These are phyloP conservation scores for Calameuta idolon DNA, from an alignment of 2,888 invertebrate genomes.

Conservation along the genomic window DNA sequence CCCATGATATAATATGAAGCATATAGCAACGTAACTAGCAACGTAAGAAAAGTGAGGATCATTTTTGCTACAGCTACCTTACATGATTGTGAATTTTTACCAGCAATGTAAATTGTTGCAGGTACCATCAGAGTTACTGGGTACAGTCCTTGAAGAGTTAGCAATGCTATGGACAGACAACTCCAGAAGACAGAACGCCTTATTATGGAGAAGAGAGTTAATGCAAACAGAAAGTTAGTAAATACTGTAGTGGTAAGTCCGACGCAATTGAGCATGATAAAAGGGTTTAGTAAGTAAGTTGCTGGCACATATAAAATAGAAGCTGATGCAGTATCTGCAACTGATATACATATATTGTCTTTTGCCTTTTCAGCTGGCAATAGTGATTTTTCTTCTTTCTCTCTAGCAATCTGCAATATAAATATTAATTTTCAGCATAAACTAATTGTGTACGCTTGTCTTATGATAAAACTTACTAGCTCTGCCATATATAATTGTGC, in stretches of 20 bases:
- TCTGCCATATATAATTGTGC: conserved; percentile 77
- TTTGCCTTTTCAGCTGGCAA: not conserved
- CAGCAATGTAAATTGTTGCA: conserved; percentile 77
- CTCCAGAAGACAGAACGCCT: conserved; percentile 74
- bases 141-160: conserved; percentile 86
- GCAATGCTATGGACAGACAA: conserved; percentile 79
- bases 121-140: conserved; percentile 88
- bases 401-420: conserved; percentile 46
- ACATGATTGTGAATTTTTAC: conserved; percentile 69
- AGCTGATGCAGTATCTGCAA: conserved; percentile 18
- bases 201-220: conserved; percentile 78
- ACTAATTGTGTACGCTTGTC: not conserved
- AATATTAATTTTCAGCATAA: conserved; percentile 8
- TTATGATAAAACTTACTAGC: conserved; percentile 64
- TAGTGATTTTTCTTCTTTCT: conserved; percentile 40
- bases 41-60: conserved; percentile 69
- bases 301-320: conserved; percentile 75
- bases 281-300: conserved; percentile 90
- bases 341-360: not conserved
- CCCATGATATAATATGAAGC: conserved; percentile 75
- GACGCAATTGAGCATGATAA: conserved; percentile 86
- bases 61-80: conserved; percentile 70
- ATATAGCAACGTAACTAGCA: conserved; percentile 71
- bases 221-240: conserved; percentile 84
- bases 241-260: conserved; percentile 92